Evolutionary conservation across 2,113 vertebrate genomes (phyloP), one percentile per base, ranked within the genome.

Genomic region (Crocuta crocuta): DNA sequence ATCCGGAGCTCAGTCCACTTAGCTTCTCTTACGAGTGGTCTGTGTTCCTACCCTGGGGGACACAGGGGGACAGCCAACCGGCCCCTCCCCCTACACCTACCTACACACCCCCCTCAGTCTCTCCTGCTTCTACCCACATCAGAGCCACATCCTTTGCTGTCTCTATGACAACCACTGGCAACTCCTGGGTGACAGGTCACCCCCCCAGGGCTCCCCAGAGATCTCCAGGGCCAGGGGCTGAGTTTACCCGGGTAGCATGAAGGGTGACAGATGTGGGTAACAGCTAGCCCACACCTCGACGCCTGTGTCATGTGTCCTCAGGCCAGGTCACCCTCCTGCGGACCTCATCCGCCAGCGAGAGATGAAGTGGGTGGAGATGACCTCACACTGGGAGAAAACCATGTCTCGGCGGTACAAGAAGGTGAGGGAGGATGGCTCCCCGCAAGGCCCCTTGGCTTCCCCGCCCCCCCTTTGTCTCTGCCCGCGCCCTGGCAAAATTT

Each of bases 311-410:
- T 58, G 24, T 90, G 66, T 55, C 45, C 50, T 39, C 83, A 98
- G 98, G 74, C 74, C 80, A 0, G 90, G 79, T 63, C 99, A 99
- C 3, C 99, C 99, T 6, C 50, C 99, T 24, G 99, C 99, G 66
- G 99, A 99, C 93, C 95, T 99, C 43, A 98, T 99, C 96, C 99
- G 99, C 74, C 99, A 99, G 94, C 98, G 99, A 86, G 99, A 99
- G 98, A 98, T 99, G 98, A 99, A 99, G 96, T 99, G 99, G 99
- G 99, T 99, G 76, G 99, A 98, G 85, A 99, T 99, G 98, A 99
- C 99, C 2, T 97, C 89, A 12, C 99, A 99, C 58, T 99, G 99
- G 99, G 99, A 99, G 83, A 99, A 98, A 80, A 98, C 99, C 80
- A 98, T 99, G 95, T 97, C 98, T 4, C 99, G 99, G 92, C 99